Conservation (phyloP, 2,797 vertebrate species). For the Ptychobarbus kaznakovi region DNA sequence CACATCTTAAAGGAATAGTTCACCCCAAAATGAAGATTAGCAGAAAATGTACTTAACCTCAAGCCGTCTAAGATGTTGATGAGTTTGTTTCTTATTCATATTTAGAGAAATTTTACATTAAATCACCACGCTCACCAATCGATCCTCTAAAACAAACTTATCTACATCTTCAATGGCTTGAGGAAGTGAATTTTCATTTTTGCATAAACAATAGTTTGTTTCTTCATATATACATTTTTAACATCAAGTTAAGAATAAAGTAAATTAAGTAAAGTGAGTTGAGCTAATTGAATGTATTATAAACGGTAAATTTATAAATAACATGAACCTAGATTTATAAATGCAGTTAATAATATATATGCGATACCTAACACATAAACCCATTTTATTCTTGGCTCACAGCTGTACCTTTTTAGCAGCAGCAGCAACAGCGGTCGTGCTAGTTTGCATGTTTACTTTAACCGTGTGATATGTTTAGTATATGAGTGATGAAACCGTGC, state of each 20-base stretch:
- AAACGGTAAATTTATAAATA: neutral
- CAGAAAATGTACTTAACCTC: neutral
- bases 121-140: neutral
- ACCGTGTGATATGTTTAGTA: constrained; percentile 11
- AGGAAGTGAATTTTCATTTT: neutral
- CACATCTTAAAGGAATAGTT: neutral
- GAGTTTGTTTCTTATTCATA: neutral
- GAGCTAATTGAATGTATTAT: neutral
- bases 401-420: neutral
- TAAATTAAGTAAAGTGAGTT: neutral
- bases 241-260: neutral
- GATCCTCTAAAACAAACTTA: neutral
- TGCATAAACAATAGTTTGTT: neutral
- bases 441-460: constrained; percentile 32
- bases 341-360: neutral
- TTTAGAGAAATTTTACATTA: neutral
- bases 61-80: neutral
- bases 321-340: neutral
- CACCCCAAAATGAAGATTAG: neutral
- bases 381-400: neutral
- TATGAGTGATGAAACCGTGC: constrained; percentile 34
- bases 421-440: neutral
- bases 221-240: neutral
- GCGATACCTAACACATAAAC: neutral
- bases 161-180: neutral